Evolutionary conservation across 2,888 invertebrate genomes (phyloP).

Genomic region (Patella depressa): DNA sequence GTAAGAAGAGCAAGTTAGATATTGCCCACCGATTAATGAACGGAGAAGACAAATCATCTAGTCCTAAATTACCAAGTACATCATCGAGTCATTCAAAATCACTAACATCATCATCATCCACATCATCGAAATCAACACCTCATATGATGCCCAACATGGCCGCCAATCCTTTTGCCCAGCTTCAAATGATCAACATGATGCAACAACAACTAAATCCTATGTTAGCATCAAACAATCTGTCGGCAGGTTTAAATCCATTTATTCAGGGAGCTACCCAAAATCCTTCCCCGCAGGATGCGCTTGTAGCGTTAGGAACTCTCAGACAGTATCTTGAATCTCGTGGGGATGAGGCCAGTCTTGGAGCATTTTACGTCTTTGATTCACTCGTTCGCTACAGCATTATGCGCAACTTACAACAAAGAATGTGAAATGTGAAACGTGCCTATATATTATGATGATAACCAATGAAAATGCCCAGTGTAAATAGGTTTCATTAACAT

Average conservation of each 20-base stretch:
- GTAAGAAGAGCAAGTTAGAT: not conserved
- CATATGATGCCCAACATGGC: conserved; percentile 7
- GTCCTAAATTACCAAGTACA: not conserved
- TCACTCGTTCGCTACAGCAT: not conserved
- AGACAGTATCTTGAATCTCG: conserved; percentile 2
- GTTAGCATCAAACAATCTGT: not conserved
- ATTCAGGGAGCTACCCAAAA: conserved; percentile 7
- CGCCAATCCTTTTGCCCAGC: not conserved
- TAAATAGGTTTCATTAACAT: too few species aligned
- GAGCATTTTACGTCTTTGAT: conserved; percentile 1
- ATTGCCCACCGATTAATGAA: not conserved
- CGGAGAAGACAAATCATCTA: conserved; percentile 6
- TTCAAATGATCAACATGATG: conserved; percentile 8
- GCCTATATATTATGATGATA: not conserved
- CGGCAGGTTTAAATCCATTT: not conserved
- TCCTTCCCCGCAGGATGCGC: conserved; percentile 1
- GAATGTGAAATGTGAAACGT: conserved; percentile 7
- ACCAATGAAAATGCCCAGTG: too few species aligned
- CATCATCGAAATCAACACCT: conserved; percentile 4
- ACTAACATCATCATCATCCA: not conserved
- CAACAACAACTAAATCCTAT: conserved; percentile 3
- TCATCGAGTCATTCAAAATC: not conserved
- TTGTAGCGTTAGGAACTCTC: not conserved
- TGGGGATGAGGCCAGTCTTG: not conserved
- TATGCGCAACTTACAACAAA: conserved; percentile 7